These are phyloP conservation scores for Notarius quadriscutis DNA, from an alignment of 2,113 vertebrate genomes.

Conservation along the genomic window DNA sequence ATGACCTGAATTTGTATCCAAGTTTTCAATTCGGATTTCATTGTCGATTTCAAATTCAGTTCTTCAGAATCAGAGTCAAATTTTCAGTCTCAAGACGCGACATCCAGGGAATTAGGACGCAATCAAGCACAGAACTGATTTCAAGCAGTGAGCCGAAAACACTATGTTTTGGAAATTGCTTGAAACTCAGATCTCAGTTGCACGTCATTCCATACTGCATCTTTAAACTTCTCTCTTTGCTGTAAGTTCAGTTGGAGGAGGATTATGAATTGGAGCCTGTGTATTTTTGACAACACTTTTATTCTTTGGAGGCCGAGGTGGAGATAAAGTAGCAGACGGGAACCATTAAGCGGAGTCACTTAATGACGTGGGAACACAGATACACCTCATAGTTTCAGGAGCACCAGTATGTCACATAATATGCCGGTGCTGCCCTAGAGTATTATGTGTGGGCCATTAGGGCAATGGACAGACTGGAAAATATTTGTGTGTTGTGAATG, in stretches of 20 bases:
- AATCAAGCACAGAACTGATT: not conserved
- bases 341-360: not conserved
- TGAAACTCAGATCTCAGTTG: not conserved
- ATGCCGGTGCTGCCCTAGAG: not conserved
- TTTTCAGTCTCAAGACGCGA: not conserved
- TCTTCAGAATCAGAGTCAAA: not conserved
- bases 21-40: not conserved
- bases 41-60: not conserved
- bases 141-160: not conserved
- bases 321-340: not conserved
- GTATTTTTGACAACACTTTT: not conserved
- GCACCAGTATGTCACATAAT: not conserved
- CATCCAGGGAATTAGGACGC: not conserved
- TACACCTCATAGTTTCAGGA: not conserved
- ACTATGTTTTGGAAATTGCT: not conserved
- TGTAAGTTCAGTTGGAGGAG: not conserved
- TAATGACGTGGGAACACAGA: not conserved
- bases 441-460: not conserved
- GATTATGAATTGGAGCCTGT: not conserved
- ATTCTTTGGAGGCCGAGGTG: not conserved
- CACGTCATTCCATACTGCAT: no score
- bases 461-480: not conserved
- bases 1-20: not conserved
- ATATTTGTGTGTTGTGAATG: not conserved
- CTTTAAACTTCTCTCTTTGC: not conserved